Evolutionary conservation across 2,888 invertebrate genomes (phyloP), one percentile per base, ranked within the genome.

Genomic region (Drosophila neotestacea): DNA sequence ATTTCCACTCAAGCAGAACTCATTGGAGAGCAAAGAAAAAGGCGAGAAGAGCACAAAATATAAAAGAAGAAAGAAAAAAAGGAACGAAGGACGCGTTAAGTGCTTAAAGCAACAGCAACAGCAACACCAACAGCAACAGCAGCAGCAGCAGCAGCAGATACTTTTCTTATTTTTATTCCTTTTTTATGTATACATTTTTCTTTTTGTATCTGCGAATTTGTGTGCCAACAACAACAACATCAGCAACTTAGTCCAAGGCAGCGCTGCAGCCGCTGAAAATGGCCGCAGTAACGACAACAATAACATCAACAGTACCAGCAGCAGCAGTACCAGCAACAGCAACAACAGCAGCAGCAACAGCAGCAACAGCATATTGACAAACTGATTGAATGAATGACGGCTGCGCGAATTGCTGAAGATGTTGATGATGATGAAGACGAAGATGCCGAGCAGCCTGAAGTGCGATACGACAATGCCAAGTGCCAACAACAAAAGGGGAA

Each of bases 1-100:
- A 77, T 75, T 84, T 84, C 62, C 73, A 78, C 73, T 66, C 74
- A 69, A 77, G 76, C 69, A 70, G 71, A 73, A 65, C 69, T 70
- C 75, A 71, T 72, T 80, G 76, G 16, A 51, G 68, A 59, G 64
- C 69, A 46, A 62, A 66, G 62, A 51, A 68, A 51, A 52, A 46
- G 63, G 62, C 70, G 54, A 54, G 52, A 69, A 46, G 30, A 44
- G 39, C 39, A 62, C 30, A 9, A 6, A 32, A 32, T 2, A 6
- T 1, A 44, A 51, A 30, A 22, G 6, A 3, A n/a, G 30, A n/a
- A 34, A 48, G 58, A 10, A 46, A n/a, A 6, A 42, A 62, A 48
- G 22, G 42, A 52, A 16, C 28, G 36, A 51, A 55, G 55, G 32
- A 46, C 46, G 47, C 73, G 64, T 70, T 70, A 70, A 79, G 80